These are phyloP conservation scores for Dendrolimus kikuchii DNA, from an alignment of 1,140 invertebrate species.

Conservation along the genomic window DNA sequence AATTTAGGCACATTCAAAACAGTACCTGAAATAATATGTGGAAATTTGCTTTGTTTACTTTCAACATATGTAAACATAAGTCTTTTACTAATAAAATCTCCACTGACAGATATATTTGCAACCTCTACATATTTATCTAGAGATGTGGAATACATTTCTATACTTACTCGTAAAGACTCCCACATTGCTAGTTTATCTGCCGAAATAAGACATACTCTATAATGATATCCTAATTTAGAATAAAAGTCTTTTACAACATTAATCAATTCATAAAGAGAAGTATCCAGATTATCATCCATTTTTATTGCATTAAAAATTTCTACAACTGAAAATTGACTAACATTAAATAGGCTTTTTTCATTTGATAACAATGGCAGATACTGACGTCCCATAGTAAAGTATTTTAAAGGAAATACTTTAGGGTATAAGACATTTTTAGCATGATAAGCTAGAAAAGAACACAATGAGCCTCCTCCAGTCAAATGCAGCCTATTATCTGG, in stretches of 20 bases:
- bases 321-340: constrained; percentile 75
- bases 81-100: constrained; percentile 79
- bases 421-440: constrained; percentile 73
- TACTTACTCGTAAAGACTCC: constrained; percentile 75
- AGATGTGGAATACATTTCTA: constrained; percentile 79
- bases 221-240: constrained; percentile 74
- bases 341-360: constrained; percentile 73
- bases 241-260: constrained; percentile 70
- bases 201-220: constrained; percentile 71
- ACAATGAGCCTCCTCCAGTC: constrained; percentile 76
- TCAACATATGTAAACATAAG: constrained; percentile 75
- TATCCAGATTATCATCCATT: constrained; percentile 54
- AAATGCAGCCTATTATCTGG: constrained; percentile 74
- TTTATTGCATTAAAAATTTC: constrained; percentile 73
- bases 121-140: constrained; percentile 76
- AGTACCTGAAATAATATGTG: constrained; percentile 76
- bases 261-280: constrained; percentile 65
- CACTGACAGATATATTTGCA: constrained; percentile 76
- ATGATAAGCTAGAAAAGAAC: constrained; percentile 77
- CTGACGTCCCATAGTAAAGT: constrained; percentile 75
- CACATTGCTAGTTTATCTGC: constrained; percentile 71
- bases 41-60: constrained; percentile 67
- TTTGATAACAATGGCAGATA: constrained; percentile 70
- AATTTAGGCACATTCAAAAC: constrained; percentile 77
- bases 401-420: constrained; percentile 74